Percentiles rank a stretch among this genome's conserved stretches.
phyloP scores from a whole-genome alignment of 2,797 vertebrate genomes.

The Spinibarbus caldwelli region DNA sequence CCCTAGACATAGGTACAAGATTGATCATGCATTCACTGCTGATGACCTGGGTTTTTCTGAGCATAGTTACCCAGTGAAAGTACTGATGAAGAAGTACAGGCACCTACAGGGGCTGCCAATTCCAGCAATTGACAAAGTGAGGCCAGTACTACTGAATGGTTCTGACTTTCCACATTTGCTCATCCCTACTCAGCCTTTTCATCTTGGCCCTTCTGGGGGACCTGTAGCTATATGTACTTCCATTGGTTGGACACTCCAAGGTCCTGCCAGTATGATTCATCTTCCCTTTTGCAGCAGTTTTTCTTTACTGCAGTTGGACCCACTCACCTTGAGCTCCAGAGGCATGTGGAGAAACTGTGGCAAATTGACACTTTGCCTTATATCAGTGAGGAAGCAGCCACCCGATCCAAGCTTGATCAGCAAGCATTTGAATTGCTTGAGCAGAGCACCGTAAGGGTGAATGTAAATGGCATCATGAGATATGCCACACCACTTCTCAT shows the following conservation, averaged over 20 bases:
- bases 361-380: conserved; percentile 23
- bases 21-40: conserved; percentile 28
- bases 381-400: conserved; percentile 4
- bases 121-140: background rate
- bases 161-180: conserved; percentile 41
- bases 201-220: background rate
- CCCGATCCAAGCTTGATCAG: conserved; percentile 31
- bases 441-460: background rate
- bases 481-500: no score
- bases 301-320: background rate
- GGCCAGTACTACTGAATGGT: conserved; percentile 37
- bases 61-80: conserved; percentile 1
- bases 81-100: conserved; percentile 9
- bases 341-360: conserved; percentile 6
- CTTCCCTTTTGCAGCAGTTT: background rate
- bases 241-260: background rate
- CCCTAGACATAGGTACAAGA: background rate
- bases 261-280: background rate
- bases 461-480: background rate
- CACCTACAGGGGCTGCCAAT: background rate
- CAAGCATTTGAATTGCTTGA: conserved; percentile 16
- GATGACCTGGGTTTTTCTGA: conserved; percentile 6
- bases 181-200: conserved; percentile 14
- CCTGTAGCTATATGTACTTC: conserved; percentile 4
- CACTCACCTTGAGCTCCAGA: background rate